Percentiles rank a stretch among this genome's conserved stretches.
Conservation (phyloP, 2,797 vertebrate genomes). For the Rhinogobio ventralis region DNA sequence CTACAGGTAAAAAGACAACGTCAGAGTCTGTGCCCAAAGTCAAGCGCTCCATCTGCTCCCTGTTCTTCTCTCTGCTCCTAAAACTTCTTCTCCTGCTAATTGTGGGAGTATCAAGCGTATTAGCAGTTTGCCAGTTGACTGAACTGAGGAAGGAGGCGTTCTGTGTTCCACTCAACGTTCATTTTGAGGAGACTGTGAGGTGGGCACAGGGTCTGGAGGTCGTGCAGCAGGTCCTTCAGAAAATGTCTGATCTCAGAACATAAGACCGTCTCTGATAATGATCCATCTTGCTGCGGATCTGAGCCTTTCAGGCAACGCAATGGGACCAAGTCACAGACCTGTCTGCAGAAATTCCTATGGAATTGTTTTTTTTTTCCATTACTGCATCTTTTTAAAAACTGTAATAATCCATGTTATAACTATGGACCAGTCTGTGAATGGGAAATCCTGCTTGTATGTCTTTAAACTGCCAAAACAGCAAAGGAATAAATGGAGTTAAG, state of each 20-base stretch:
- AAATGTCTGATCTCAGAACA: conserved; percentile 79
- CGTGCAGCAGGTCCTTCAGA: conserved; percentile 83
- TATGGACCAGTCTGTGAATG: conserved; percentile 36
- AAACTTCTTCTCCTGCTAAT: conserved; percentile 83
- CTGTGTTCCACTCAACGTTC: conserved; percentile 81
- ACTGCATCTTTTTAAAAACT: conserved; percentile 58
- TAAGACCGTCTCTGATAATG: conserved; percentile 25
- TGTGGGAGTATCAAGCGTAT: conserved; percentile 72
- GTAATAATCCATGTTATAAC: conserved; percentile 7
- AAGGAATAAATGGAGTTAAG: conserved; percentile 15
- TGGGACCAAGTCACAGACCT: conserved; percentile 61
- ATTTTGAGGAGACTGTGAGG: conserved; percentile 80
- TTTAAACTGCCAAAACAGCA: conserved; percentile 52
- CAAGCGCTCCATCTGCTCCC: conserved; percentile 74
- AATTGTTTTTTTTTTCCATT: conserved; percentile 76
- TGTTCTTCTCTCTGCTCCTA: conserved; percentile 80
- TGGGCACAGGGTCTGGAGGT: conserved; percentile 84
- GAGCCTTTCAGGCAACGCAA: conserved; percentile 55
- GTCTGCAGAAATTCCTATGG: conserved; percentile 90
- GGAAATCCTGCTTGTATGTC: conserved; percentile 26
- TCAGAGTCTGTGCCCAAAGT: conserved; percentile 70
- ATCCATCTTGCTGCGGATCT: conserved; percentile 46
- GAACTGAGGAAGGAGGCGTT: conserved; percentile 82
- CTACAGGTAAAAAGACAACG: conserved; percentile 74
- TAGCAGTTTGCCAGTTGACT: conserved; percentile 82